A percentile compares a stretch with the other conserved stretches of the same genome.
These are phyloP conservation scores for Melikaiella ostensackeni DNA, from an alignment of 2,888 invertebrate species.

Conservation along the genomic window DNA sequence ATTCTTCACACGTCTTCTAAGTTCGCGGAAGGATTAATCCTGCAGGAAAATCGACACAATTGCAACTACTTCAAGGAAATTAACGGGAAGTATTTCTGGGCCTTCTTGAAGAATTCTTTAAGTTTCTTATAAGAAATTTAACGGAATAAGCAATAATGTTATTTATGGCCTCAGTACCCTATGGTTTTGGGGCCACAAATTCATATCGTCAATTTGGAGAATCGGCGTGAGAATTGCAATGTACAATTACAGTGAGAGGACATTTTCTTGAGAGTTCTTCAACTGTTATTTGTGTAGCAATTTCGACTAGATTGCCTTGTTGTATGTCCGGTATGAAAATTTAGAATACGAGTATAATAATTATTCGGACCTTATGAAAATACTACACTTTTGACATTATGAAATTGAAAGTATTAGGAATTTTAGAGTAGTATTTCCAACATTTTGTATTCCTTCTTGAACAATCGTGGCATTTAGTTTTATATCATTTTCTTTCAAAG, in stretches of 20 bases:
- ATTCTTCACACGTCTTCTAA: constrained; percentile 78
- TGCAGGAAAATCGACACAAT: constrained; percentile 79
- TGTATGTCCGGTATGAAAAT: constrained; percentile 49
- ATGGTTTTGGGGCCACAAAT: constrained; percentile 77
- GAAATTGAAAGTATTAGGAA: too few species aligned
- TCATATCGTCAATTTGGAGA: constrained; percentile 83
- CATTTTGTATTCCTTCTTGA: too few species aligned
- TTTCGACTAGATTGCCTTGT: constrained; percentile 68
- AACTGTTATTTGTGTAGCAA: constrained; percentile 91
- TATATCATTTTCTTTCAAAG: too few species aligned
- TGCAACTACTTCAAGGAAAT: constrained; percentile 78
- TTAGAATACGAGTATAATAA: constrained; percentile 49
- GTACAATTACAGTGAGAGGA: constrained; percentile 91
- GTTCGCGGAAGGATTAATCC: constrained; percentile 78
- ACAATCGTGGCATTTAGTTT: too few species aligned
- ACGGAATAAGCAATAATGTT: too few species aligned
- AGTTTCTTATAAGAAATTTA: too few species aligned
- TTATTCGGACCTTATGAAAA: neutral
- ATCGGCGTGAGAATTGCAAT: constrained; percentile 86
- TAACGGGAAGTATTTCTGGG: constrained; percentile 75
- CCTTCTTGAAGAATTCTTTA: constrained; percentile 86
- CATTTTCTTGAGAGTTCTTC: constrained; percentile 86
- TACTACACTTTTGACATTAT: too few species aligned
- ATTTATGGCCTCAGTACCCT: too few species aligned
- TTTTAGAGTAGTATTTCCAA: too few species aligned